Evolutionary conservation across 1,140 invertebrate genomes (phyloP).

Genomic region (Octopus sinensis): DNA sequence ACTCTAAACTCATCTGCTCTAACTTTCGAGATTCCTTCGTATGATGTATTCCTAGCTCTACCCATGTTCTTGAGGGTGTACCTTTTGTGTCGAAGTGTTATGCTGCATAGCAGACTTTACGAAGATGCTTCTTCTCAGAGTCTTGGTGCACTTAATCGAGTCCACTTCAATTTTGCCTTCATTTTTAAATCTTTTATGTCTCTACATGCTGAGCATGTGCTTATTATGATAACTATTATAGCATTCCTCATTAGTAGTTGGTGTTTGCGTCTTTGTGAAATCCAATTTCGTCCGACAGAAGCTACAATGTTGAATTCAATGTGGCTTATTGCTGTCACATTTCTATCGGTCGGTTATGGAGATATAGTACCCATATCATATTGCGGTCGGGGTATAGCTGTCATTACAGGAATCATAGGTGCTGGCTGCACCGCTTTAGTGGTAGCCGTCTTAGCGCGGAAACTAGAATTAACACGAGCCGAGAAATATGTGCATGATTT

Average conservation of each 20-base stretch:
- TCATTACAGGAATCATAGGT: conserved; percentile 55
- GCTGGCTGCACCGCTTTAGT: conserved; percentile 55
- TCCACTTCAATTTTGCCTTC: conserved; percentile 54
- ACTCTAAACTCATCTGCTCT: background rate
- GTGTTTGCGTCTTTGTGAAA: conserved; percentile 51
- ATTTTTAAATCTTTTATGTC: conserved; percentile 57
- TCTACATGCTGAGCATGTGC: conserved; percentile 53
- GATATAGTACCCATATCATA: conserved; percentile 56
- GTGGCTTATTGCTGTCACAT: conserved; percentile 56
- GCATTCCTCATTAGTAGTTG: conserved; percentile 51
- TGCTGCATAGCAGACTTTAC: conserved; percentile 54
- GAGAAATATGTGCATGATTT: conserved; percentile 58
- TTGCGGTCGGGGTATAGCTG: conserved; percentile 54
- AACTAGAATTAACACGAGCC: conserved; percentile 53
- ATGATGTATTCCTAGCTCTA: conserved; percentile 51
- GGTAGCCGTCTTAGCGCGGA: conserved; percentile 55
- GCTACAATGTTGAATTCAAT: conserved; percentile 51
- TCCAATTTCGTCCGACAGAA: conserved; percentile 36
- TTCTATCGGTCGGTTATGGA: conserved; percentile 55
- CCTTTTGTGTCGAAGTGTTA: conserved; percentile 47
- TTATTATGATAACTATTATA: conserved; percentile 47
- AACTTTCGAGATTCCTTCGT: conserved; percentile 21
- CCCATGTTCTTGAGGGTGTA: conserved; percentile 56
- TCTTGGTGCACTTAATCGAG: conserved; percentile 54
- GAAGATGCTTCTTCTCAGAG: conserved; percentile 54